A percentile compares a stretch with the other conserved stretches of the same genome.
These are phyloP conservation scores for Synanthedon formicaeformis DNA, from an alignment of 2,888 invertebrate genomes.

Conservation along the genomic window DNA sequence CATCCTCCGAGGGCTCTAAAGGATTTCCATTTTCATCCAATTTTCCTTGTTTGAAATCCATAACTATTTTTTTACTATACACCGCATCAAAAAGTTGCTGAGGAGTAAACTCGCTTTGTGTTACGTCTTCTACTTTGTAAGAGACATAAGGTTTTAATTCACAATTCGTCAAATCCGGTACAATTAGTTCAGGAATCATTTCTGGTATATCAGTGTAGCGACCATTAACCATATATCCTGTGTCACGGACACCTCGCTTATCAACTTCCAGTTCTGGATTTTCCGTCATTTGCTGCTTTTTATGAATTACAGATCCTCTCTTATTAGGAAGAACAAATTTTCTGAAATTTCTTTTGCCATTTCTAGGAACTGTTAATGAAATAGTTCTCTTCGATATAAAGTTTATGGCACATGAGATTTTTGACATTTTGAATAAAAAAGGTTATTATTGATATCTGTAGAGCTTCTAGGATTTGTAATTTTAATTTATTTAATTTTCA, in stretches of 20 bases:
- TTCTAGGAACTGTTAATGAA: constrained; percentile 40
- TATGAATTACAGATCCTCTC: constrained; percentile 77
- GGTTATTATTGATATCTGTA: not conserved
- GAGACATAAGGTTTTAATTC: constrained; percentile 95
- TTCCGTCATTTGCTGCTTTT: constrained; percentile 68
- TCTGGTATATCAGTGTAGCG: constrained; percentile 79
- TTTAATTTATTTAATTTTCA: no score
- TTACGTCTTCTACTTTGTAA: constrained; percentile 81
- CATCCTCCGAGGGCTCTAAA: constrained; percentile 78
- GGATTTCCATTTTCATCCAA: constrained; percentile 77
- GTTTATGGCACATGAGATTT: constrained; percentile 36
- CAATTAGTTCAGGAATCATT: constrained; percentile 92
- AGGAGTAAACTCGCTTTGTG: constrained; percentile 85
- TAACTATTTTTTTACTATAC: constrained; percentile 82
- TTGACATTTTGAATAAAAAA: constrained; percentile 33
- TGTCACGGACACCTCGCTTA: constrained; percentile 77
- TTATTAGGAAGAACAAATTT: constrained; percentile 84
- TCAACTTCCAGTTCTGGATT: constrained; percentile 76
- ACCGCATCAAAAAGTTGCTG: constrained; percentile 84
- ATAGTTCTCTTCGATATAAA: constrained; percentile 43
- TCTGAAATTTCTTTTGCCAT: constrained; percentile 84
- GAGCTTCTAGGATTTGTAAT: no score
- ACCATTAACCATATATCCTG: constrained; percentile 70
- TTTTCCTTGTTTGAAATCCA: constrained; percentile 79
- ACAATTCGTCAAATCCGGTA: constrained; percentile 88